Percentiles rank a stretch among this genome's conserved stretches.
These are phyloP conservation scores for Dendropsophus ebraccatus DNA, from an alignment of 2,113 vertebrate genomes.

Conservation along the genomic window DNA sequence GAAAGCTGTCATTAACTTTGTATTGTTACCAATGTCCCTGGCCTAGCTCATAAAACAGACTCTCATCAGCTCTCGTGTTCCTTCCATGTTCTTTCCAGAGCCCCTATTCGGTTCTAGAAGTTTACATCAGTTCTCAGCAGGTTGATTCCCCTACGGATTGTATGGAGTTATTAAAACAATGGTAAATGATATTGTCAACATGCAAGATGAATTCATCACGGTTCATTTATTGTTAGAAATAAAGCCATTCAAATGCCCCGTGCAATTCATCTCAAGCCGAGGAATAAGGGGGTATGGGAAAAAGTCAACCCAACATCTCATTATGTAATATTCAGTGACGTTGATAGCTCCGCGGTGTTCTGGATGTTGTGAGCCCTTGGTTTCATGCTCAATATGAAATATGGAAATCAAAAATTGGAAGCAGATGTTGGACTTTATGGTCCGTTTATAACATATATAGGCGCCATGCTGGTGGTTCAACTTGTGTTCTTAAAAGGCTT, in stretches of 20 bases:
- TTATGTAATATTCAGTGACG: background rate
- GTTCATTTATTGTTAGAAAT: conserved; percentile 29
- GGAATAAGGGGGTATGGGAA: background rate
- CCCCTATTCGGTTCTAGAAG: background rate
- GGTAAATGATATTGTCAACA: conserved; percentile 21
- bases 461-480: background rate
- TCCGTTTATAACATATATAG: background rate
- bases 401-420: background rate
- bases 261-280: background rate
- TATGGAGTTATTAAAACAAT: conserved; percentile 28
- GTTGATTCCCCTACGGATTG: background rate
- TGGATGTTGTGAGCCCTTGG: background rate
- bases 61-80: background rate
- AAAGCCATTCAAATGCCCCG: background rate
- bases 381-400: background rate
- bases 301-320: background rate
- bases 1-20: conserved; percentile 40
- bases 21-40: conserved; percentile 19
- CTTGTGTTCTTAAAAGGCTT: background rate
- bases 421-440: conserved; percentile 4
- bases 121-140: conserved; percentile 12
- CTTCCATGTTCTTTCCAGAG: background rate
- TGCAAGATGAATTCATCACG: conserved; percentile 29
- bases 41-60: conserved; percentile 15
- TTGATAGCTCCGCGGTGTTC: conserved; percentile 1